A percentile compares a stretch with the other conserved stretches of the same genome.
phyloP scores from a whole-genome alignment of 2,888 invertebrate species.

The Creontiades dilutus region DNA sequence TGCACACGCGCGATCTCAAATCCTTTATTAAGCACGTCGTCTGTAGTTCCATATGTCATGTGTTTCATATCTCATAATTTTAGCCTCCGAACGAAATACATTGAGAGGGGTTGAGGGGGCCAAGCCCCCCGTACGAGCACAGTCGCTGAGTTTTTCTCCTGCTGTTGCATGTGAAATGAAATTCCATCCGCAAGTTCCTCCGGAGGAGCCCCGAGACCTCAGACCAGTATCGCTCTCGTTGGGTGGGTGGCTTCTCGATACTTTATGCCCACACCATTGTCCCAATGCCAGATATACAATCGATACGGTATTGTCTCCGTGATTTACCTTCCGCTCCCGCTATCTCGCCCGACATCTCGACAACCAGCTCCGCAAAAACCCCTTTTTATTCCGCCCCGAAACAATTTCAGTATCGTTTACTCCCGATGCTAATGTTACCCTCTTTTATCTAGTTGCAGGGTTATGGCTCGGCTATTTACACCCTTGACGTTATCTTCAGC shows the following conservation, averaged over 20 bases:
- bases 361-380: slow-evolving; percentile 48
- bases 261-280: slow-evolving; percentile 71
- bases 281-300: slow-evolving; percentile 71
- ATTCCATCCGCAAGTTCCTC: slow-evolving; percentile 8
- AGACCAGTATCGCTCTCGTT: slow-evolving; percentile 36
- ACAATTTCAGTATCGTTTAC: slow-evolving; percentile 65
- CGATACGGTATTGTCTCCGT: slow-evolving; percentile 71
- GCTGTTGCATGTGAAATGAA: background rate
- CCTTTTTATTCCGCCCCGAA: slow-evolving; percentile 65
- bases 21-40: no score
- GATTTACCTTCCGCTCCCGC: slow-evolving; percentile 63
- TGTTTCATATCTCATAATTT: no score
- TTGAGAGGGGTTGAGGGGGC: no score
- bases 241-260: slow-evolving; percentile 70
- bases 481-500: background rate
- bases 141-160: no score
- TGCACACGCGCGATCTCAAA: no score
- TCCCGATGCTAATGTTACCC: slow-evolving; percentile 62
- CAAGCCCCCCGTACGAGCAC: no score
- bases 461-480: slow-evolving; percentile 10
- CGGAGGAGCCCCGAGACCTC: background rate
- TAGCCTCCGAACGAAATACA: no score
- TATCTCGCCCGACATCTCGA: slow-evolving; percentile 70
- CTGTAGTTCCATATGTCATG: no score
- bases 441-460: slow-evolving; percentile 54